Conservation (phyloP, 2,113 vertebrate genomes). For the Pongo abelii region DNA sequence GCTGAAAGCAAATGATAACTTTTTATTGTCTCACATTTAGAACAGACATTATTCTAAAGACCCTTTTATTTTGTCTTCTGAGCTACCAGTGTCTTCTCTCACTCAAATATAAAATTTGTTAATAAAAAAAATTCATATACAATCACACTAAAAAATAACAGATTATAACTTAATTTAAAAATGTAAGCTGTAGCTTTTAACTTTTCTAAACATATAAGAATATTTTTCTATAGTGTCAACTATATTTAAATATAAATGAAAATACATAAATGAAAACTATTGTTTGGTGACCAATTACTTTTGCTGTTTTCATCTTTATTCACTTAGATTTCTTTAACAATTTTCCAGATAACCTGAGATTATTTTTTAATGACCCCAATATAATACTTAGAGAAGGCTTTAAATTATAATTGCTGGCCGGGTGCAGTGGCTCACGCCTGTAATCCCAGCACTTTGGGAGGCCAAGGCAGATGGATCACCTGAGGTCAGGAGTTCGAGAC, state of each 20-base stretch:
- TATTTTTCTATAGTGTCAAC: background rate
- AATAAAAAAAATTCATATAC: background rate
- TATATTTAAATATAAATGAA: background rate
- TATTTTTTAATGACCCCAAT: background rate
- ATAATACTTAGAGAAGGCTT: background rate
- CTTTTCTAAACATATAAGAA: background rate
- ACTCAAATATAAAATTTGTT: background rate
- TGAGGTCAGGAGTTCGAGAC: too few relatives aligned
- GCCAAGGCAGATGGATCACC: too few relatives aligned
- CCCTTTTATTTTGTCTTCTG: constrained; percentile 13
- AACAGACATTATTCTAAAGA: background rate
- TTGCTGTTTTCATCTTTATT: background rate
- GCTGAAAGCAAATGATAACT: constrained; percentile 40
- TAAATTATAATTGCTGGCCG: background rate
- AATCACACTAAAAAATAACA: background rate
- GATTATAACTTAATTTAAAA: background rate
- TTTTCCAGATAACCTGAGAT: background rate
- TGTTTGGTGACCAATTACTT: background rate
- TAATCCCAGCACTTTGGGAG: too few relatives aligned
- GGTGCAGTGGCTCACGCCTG: too few relatives aligned
- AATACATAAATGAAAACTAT: constrained; percentile 10
- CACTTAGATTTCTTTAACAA: background rate
- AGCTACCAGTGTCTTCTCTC: background rate
- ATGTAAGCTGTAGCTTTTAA: constrained; percentile 6
- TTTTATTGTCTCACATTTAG: constrained; percentile 25